Evolutionary conservation across 2,797 vertebrate genomes (phyloP).

Genomic region (Gallinago stenura): DNA sequence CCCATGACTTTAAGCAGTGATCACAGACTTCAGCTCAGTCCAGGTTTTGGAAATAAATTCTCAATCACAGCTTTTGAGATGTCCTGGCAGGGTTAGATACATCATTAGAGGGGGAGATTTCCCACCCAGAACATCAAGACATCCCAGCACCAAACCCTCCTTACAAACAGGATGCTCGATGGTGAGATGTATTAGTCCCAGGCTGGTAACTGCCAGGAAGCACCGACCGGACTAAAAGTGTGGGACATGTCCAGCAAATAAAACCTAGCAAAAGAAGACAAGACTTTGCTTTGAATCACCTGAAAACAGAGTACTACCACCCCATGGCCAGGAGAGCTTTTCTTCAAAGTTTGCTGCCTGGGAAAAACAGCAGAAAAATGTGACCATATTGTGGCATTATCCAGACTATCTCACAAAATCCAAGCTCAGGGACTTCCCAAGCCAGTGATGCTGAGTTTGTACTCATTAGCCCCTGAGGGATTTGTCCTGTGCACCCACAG

Average conservation of each 20-base stretch:
- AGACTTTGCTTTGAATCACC: background rate
- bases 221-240: rapidly evolving
- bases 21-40: background rate
- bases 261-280: background rate
- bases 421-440: background rate
- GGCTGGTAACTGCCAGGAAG: background rate
- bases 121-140: background rate
- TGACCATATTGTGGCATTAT: background rate
- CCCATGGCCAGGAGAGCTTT: background rate
- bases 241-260: background rate
- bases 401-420: background rate
- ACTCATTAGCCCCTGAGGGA: background rate
- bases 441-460: background rate
- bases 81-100: background rate
- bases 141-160: background rate
- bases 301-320: background rate
- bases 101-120: background rate
- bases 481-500: background rate
- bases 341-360: background rate
- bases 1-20: conserved; percentile 26
- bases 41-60: background rate
- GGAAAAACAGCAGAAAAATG: background rate
- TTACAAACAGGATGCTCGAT: background rate
- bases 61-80: background rate
- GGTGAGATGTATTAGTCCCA: background rate